phyloP scores from a whole-genome alignment of 2,888 invertebrate species.

The Philopedon plagiatum region DNA sequence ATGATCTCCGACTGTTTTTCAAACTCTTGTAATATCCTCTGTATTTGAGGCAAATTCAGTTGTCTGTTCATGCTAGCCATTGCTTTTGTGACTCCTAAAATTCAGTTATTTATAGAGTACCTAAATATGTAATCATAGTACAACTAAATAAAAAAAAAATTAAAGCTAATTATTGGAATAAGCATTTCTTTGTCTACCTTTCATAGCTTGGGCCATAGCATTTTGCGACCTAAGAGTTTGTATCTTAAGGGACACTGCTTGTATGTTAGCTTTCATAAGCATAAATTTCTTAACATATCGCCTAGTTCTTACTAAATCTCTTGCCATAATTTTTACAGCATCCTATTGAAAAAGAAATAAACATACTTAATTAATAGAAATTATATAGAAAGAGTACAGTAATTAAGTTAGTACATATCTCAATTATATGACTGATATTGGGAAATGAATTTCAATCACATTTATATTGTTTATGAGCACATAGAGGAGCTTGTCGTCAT shows the following conservation, averaged over 20 bases:
- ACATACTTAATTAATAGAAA: no score
- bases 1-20: conserved; percentile 99
- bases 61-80: conserved; percentile 99
- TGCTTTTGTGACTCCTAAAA: conserved; percentile 88
- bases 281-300: conserved; percentile 98
- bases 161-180: neutral
- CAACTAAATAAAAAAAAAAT: neutral
- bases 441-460: no score
- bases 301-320: conserved; percentile 96
- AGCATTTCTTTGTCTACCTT: conserved; percentile 68
- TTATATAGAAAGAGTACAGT: no score
- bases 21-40: conserved; percentile 96
- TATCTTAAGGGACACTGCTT: conserved; percentile 97
- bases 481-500: no score
- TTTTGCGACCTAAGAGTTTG: conserved; percentile 98
- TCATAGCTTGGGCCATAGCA: conserved; percentile 99
- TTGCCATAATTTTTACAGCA: conserved; percentile 99
- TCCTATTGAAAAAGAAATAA: conserved; percentile 74
- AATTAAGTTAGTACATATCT: no score
- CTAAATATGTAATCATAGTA: neutral
- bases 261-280: conserved; percentile 99
- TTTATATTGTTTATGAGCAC: no score
- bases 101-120: no score
- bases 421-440: no score
- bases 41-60: conserved; percentile 98